Base-by-base conservation (phyloP, 2,888 invertebrate genomes). In the Acanthoscelides obtectus region DNA sequence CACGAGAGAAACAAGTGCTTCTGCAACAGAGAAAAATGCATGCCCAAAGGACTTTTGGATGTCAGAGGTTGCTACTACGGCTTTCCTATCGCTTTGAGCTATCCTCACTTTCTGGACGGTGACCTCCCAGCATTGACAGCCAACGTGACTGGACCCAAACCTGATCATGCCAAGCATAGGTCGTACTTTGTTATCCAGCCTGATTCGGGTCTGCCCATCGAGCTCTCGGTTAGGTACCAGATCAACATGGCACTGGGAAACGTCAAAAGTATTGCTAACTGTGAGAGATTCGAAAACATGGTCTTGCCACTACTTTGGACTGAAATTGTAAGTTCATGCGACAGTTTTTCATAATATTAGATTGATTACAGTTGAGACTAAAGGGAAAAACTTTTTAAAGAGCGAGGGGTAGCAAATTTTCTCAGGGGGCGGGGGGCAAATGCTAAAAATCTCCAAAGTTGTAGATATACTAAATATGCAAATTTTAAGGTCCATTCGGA, bases 21-120 rank as follows among this genome's bases (percentile, higher is more conserved):
- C 84, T 96, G 97, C 79, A 83, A 85, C 72, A 77, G 83, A 88
- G 89, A 88, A 22, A 86, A 88, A 74, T 95, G 95, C 80, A 87
- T 94, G 20, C 91, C 91, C 2, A 84, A 88, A 63, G 96, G 96
- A 5, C 84, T 96, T 1, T 88, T 95, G 22, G 96, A 96, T 81
- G 95, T 96, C 64, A 90, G 92, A 0, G 92, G 92, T 70, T 96
- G 96, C 81, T 96, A 96, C 85, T 96, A 95, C 81, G 95, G 96
- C 0, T 96, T 96, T 83, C 96, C 96, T 0, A 95, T 96, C 67
- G 93, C 94, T 0, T 86, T 96, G 5, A 95, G 96, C 65, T 94
- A 93, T 84, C 96, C 96, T 0, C 96, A 97, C 83, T 96, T 95
- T 84, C 91, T 93, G 83, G 89, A 93, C 74, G 90, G 91, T 0